These are phyloP conservation scores for Lymantria dispar DNA, from an alignment of 2,888 invertebrate species.

Conservation along the genomic window DNA sequence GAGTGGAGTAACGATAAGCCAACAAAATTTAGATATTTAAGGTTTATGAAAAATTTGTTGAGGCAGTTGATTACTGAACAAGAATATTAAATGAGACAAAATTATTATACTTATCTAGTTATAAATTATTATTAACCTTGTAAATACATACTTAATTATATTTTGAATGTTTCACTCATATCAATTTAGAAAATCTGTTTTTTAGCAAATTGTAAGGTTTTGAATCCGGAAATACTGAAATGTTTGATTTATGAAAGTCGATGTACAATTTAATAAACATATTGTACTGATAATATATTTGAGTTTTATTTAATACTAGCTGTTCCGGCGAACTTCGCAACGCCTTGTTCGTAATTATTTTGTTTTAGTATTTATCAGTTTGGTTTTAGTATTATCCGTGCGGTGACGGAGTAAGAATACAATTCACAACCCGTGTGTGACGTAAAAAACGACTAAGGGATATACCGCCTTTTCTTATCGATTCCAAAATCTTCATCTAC, in stretches of 20 bases:
- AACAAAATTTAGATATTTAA: constrained; percentile 53
- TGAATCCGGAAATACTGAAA: constrained; percentile 64
- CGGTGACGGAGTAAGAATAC: too few relatives aligned
- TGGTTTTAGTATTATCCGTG: too few relatives aligned
- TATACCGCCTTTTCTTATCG: too few relatives aligned
- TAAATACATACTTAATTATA: constrained; percentile 72
- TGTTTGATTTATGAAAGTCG: constrained; percentile 73
- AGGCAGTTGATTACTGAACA: constrained; percentile 46
- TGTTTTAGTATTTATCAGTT: too few relatives aligned
- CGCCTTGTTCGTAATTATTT: too few relatives aligned
- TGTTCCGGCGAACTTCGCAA: too few relatives aligned
- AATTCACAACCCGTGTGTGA: too few relatives aligned
- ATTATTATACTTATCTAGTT: constrained; percentile 58
- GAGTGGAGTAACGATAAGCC: constrained; percentile 42
- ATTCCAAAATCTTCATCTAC: too few relatives aligned
- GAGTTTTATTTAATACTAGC: constrained; percentile 18
- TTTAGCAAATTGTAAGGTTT: constrained; percentile 73
- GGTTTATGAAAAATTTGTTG: constrained; percentile 53
- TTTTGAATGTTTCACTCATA: constrained; percentile 79
- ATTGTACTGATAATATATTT: constrained; percentile 49
- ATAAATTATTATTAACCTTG: constrained; percentile 62
- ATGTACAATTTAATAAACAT: constrained; percentile 79
- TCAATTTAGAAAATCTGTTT: constrained; percentile 76
- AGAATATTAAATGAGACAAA: constrained; percentile 42
- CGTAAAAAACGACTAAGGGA: too few relatives aligned